Conservation (phyloP, 2,888 invertebrate genomes). For the Drosophila tripunctata region DNA sequence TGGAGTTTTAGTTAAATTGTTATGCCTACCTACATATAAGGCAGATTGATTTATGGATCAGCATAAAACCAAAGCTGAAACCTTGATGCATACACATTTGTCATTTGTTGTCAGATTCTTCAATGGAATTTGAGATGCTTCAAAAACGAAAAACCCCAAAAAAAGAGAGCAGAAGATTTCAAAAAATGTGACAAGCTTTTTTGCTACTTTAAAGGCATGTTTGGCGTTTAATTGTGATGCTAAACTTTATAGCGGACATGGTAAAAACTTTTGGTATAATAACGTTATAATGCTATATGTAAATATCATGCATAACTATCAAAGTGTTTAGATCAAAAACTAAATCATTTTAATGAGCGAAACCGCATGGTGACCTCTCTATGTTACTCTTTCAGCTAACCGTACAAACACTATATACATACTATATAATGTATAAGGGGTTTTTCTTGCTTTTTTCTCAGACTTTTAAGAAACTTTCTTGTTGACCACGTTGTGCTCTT, state of each 20-base stretch:
- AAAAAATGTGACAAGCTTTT: constrained; percentile 40
- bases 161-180: constrained; percentile 19
- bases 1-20: constrained; percentile 34
- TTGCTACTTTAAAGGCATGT: neutral
- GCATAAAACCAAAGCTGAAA: constrained; percentile 11
- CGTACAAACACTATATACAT: constrained; percentile 20
- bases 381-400: constrained; percentile 7
- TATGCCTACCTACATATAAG: constrained; percentile 35
- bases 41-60: constrained; percentile 52
- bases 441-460: constrained; percentile 44
- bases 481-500: constrained; percentile 55
- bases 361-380: constrained; percentile 70
- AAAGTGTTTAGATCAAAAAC: constrained; percentile 64
- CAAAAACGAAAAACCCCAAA: no score
- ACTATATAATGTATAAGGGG: constrained; percentile 18
- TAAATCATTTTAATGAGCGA: constrained; percentile 76
- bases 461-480: constrained; percentile 45
- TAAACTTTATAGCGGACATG: constrained; percentile 11
- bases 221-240: constrained; percentile 7
- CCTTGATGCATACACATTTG: constrained; percentile 27
- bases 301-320: constrained; percentile 70
- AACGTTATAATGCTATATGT: constrained; percentile 42
- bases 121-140: no score
- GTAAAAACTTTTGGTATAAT: neutral
- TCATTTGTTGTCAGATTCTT: constrained; percentile 15